Conservation (phyloP, 1,140 invertebrate genomes). For the Telenomus remus region DNA sequence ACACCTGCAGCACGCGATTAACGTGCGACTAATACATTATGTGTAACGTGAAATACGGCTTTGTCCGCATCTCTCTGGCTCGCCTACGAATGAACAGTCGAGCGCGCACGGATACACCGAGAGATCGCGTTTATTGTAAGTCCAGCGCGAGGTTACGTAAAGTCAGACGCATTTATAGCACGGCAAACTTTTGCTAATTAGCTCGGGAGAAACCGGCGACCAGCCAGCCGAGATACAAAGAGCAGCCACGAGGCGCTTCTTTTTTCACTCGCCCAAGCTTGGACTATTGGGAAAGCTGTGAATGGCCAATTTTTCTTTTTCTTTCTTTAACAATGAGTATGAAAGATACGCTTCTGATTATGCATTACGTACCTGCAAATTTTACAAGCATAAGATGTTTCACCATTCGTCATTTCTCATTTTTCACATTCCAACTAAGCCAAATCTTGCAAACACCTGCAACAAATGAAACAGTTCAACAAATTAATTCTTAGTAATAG, state of each 20-base stretch:
- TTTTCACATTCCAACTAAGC: constrained; percentile 2
- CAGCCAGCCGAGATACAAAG: constrained; percentile 66
- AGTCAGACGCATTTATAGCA: constrained; percentile 70
- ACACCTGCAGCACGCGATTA: constrained; percentile 52
- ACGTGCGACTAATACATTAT: constrained; percentile 56
- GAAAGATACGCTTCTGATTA: not conserved
- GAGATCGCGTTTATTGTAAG: constrained; percentile 45
- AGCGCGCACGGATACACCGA: not conserved
- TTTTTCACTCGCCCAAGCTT: constrained; percentile 8
- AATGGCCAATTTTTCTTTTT: constrained; percentile 33
- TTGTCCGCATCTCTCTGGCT: not conserved
- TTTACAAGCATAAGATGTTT: no score
- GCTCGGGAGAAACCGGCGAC: constrained; percentile 71
- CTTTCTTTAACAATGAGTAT: not conserved
- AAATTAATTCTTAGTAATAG: no score
- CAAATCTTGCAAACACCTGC: no score
- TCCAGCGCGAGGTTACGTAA: constrained; percentile 66
- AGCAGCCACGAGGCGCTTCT: constrained; percentile 14
- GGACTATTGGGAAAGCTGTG: constrained; percentile 34
- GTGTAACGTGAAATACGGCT: constrained; percentile 42
- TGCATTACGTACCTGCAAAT: constrained; percentile 12
- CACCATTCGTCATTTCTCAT: not conserved
- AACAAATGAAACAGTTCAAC: no score
- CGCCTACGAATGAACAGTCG: not conserved
- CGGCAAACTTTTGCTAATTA: constrained; percentile 75